Evolutionary conservation across 1,140 invertebrate genomes (phyloP).

Genomic region (Solen grandis): DNA sequence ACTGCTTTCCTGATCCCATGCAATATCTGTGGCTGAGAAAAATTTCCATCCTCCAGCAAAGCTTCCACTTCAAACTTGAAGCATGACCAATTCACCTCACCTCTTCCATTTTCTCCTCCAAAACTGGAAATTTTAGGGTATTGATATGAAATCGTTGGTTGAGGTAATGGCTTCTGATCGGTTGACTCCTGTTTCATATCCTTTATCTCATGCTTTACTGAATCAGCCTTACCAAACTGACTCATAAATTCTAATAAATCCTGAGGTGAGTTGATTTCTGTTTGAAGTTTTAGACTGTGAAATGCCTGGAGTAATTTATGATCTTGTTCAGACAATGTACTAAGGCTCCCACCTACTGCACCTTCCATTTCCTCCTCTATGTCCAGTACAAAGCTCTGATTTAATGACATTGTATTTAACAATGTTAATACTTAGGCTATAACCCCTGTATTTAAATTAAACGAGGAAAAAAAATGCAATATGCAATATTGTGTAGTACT

Average conservation of each 20-base stretch:
- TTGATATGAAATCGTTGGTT: background rate
- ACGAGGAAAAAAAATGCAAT: no score
- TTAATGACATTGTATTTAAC: no score
- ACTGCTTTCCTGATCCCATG: background rate
- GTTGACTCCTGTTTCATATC: background rate
- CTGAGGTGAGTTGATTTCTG: background rate
- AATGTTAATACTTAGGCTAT: no score
- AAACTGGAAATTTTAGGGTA: no score
- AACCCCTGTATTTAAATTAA: no score
- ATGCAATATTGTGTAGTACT: no score
- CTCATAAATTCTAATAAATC: background rate
- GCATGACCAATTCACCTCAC: background rate
- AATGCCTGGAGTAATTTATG: background rate
- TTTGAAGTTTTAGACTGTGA: background rate
- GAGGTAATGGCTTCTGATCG: background rate
- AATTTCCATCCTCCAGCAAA: background rate
- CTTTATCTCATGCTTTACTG: no score
- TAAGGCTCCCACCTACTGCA: no score
- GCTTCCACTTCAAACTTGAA: slow-evolving; percentile 7
- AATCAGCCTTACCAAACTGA: no score
- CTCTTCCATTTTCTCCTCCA: slow-evolving; percentile 14
- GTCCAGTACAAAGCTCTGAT: no score
- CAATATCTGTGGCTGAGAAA: background rate
- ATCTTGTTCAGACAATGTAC: background rate
- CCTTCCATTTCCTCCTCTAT: no score